Evolutionary conservation across 2,888 invertebrate species (phyloP).

Genomic region (Nymphalis urticae): DNA sequence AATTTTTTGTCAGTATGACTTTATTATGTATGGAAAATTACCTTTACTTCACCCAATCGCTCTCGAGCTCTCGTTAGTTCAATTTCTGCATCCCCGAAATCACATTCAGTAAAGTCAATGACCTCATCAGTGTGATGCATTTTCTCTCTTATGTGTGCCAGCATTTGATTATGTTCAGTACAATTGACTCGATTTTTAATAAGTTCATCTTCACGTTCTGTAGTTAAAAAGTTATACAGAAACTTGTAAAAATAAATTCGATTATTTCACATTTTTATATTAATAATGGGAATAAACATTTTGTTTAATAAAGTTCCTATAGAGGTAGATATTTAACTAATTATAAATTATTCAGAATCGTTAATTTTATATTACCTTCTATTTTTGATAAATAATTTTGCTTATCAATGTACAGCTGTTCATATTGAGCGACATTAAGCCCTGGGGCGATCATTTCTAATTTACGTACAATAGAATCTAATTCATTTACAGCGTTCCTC

Average conservation of each 20-base stretch:
- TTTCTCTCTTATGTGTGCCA: slow-evolving; percentile 76
- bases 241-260: neutral
- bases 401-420: slow-evolving; percentile 68
- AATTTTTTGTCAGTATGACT: too few species aligned
- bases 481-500: slow-evolving; percentile 67
- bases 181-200: slow-evolving; percentile 71
- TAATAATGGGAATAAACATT: neutral
- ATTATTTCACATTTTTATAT: neutral
- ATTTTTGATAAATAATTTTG: slow-evolving; percentile 70
- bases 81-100: slow-evolving; percentile 70
- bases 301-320: too few species aligned
- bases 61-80: slow-evolving; percentile 67
- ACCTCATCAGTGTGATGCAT: slow-evolving; percentile 76
- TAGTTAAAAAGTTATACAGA: too few species aligned
- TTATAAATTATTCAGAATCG: neutral
- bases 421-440: slow-evolving; percentile 70
- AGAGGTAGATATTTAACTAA: neutral
- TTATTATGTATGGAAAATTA: slow-evolving; percentile 29
- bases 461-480: slow-evolving; percentile 62
- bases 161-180: slow-evolving; percentile 73
- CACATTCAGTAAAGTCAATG: slow-evolving; percentile 71
- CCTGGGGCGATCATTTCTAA: slow-evolving; percentile 72
- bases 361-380: slow-evolving; percentile 58
- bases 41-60: slow-evolving; percentile 65
- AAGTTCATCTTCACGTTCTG: slow-evolving; percentile 75